Percentiles rank a stretch among this genome's conserved stretches.
Conservation (phyloP, 2,797 vertebrate genomes). For the Mormyrops boulengeri region DNA sequence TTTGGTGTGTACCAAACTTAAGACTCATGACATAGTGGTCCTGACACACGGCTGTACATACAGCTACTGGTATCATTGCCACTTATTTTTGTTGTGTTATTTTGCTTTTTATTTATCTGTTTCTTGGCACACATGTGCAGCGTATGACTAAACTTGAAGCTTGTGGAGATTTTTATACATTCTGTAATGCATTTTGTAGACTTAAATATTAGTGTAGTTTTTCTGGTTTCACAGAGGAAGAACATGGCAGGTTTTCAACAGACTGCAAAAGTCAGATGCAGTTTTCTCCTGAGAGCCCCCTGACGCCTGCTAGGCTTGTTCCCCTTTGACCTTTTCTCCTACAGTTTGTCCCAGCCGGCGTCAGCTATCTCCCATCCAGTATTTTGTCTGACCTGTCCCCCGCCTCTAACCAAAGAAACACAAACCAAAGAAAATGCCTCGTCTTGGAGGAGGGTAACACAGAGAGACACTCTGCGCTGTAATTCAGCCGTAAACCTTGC, state of each 20-base stretch:
- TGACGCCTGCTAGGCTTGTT: background rate
- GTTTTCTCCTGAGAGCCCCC: constrained; percentile 46
- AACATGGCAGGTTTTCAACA: constrained; percentile 49
- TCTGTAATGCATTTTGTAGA: constrained; percentile 6
- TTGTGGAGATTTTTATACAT: background rate
- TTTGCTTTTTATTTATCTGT: background rate
- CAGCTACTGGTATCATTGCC: background rate
- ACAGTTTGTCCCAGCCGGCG: background rate
- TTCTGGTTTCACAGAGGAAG: constrained; percentile 44
- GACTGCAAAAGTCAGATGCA: constrained; percentile 54
- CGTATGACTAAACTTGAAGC: background rate
- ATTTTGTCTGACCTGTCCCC: background rate
- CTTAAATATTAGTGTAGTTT: constrained; percentile 18
- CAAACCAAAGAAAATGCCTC: background rate
- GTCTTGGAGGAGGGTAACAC: background rate
- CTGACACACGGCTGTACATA: background rate
- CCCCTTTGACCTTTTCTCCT: background rate
- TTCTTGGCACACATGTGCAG: background rate
- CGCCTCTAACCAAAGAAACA: background rate
- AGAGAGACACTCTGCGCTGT: background rate
- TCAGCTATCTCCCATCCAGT: background rate
- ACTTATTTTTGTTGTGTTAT: background rate
- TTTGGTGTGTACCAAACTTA: background rate
- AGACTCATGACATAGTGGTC: background rate
- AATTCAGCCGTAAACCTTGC: background rate